These are phyloP conservation scores for Troides helena DNA, from an alignment of 2,888 invertebrate genomes.

Conservation along the genomic window DNA sequence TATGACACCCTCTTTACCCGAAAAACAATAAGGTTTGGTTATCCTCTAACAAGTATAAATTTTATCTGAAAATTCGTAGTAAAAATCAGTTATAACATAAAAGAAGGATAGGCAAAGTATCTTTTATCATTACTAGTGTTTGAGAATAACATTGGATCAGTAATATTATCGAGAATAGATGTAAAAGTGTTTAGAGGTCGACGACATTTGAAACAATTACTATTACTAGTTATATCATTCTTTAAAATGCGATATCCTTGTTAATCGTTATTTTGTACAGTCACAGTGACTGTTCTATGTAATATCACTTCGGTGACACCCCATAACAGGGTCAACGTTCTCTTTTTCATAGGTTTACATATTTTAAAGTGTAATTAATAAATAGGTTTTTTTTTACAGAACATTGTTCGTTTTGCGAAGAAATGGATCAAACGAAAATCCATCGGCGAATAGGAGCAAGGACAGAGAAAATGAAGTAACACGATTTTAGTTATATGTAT, in stretches of 20 bases:
- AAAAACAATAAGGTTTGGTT: too few species aligned
- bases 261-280: not conserved
- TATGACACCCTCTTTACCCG: too few species aligned
- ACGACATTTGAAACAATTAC: not conserved
- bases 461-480: conserved; percentile 67
- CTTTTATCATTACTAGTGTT: too few species aligned
- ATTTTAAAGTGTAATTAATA: not conserved
- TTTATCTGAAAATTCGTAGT: too few species aligned
- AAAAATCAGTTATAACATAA: too few species aligned
- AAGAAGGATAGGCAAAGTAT: too few species aligned
- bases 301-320: not conserved
- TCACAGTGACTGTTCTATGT: not conserved
- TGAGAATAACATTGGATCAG: too few species aligned
- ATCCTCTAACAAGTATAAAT: too few species aligned
- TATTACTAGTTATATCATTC: not conserved
- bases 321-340: not conserved
- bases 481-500: conserved; percentile 58
- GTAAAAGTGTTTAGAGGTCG: not conserved
- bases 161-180: not conserved
- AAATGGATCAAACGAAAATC: conserved; percentile 45
- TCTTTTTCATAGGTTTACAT: not conserved
- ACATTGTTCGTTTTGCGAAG: conserved; percentile 53
- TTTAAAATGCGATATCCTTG: not conserved
- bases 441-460: conserved; percentile 42
- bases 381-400: conserved; percentile 44